Conservation (phyloP, 2,888 invertebrate species). For the Terebella lapidaria region DNA sequence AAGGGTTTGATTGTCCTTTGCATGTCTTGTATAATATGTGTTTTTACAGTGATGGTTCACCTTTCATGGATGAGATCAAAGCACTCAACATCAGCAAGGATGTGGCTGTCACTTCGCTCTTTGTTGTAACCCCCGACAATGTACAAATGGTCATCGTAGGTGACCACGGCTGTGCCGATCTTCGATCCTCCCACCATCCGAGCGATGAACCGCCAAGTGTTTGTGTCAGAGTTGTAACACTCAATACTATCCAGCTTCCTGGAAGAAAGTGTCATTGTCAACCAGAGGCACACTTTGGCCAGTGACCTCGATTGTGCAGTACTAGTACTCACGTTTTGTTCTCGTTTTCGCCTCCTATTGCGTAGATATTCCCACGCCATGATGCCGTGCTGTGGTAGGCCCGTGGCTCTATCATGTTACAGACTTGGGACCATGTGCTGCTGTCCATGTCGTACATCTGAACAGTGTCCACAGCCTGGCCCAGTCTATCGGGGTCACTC, state of each 20-base stretch:
- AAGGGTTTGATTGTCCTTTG: too few relatives aligned
- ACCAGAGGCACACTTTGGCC: neutral
- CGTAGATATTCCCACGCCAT: slow-evolving; percentile 29
- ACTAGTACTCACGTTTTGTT: slow-evolving; percentile 28
- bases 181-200: slow-evolving; percentile 29
- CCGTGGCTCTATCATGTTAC: slow-evolving; percentile 27
- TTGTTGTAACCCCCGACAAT: slow-evolving; percentile 35
- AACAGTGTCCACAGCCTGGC: slow-evolving; percentile 28
- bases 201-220: slow-evolving; percentile 28
- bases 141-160: slow-evolving; percentile 28
- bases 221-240: slow-evolving; percentile 27
- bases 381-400: slow-evolving; percentile 30
- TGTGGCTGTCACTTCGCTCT: slow-evolving; percentile 20
- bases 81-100: slow-evolving; percentile 34
- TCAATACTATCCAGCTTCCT: slow-evolving; percentile 30
- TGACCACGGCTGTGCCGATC: slow-evolving; percentile 29
- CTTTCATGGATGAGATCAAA: slow-evolving; percentile 31
- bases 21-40: neutral
- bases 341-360: slow-evolving; percentile 30
- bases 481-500: slow-evolving; percentile 20
- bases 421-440: slow-evolving; percentile 26
- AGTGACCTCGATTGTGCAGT: too few relatives aligned
- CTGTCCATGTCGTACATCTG: slow-evolving; percentile 26
- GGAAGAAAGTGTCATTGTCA: neutral
- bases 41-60: slow-evolving; percentile 10